Conservation (phyloP, 1,140 invertebrate genomes). For the Panagrolaimus sp. region DNA sequence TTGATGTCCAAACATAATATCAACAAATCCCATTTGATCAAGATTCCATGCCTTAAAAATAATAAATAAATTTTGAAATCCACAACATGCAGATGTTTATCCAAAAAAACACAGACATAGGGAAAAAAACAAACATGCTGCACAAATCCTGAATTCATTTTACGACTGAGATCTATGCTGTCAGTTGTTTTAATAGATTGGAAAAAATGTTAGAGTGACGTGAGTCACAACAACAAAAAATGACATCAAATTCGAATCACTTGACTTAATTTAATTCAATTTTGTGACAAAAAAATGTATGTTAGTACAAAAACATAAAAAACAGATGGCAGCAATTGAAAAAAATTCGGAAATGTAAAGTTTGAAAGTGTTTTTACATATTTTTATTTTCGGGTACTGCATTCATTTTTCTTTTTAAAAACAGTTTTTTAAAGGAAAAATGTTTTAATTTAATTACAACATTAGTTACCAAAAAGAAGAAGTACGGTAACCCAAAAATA, state of each 20-base stretch:
- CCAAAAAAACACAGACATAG: background rate
- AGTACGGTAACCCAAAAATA: background rate
- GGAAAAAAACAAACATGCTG: background rate
- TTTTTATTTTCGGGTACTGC: no score
- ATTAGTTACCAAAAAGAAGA: constrained; percentile 9
- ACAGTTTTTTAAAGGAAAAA: no score
- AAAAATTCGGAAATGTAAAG: background rate
- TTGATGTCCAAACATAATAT: constrained; percentile 30
- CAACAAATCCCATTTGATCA: constrained; percentile 44
- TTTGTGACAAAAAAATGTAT: no score
- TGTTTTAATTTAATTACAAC: background rate
- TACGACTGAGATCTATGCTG: constrained; percentile 1
- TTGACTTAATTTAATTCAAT: no score
- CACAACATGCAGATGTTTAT: background rate
- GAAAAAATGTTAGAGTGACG: background rate
- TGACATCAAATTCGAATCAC: no score
- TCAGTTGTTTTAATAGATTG: background rate
- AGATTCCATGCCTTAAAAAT: constrained; percentile 36
- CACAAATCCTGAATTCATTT: background rate
- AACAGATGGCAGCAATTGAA: background rate
- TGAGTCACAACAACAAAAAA: no score
- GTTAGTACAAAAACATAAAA: background rate
- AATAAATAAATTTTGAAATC: background rate
- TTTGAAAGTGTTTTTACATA: background rate
- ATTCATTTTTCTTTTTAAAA: constrained; percentile 1